Evolutionary conservation across 2,888 invertebrate genomes (phyloP).

Genomic region (Pherbina coryleti): DNA sequence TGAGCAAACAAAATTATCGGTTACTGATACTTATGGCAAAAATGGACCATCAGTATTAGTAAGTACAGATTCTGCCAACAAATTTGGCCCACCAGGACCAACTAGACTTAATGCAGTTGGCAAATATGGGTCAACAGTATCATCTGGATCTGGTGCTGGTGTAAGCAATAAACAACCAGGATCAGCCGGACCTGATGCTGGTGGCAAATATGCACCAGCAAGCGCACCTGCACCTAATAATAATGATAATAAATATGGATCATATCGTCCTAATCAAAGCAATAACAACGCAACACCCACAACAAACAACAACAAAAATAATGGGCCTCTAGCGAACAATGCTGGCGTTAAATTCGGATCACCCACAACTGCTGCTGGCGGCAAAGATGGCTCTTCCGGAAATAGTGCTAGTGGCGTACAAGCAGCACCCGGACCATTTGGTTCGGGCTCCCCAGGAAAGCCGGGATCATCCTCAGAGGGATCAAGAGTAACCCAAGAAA

Average conservation of each 20-base stretch:
- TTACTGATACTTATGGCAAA: background rate
- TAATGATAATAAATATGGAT: background rate
- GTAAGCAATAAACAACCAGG: background rate
- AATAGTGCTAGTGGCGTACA: background rate
- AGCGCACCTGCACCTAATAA: background rate
- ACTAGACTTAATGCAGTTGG: conserved; percentile 14
- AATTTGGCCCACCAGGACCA: conserved; percentile 42
- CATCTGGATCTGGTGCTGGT: conserved; percentile 16
- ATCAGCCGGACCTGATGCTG: conserved; percentile 9
- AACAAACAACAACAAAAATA: background rate
- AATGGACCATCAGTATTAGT: background rate
- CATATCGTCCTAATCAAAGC: background rate
- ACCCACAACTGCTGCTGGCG: background rate
- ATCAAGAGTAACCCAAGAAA: conserved; percentile 38
- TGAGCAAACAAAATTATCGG: background rate
- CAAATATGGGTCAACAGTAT: conserved; percentile 37
- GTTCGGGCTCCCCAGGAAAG: conserved; percentile 61
- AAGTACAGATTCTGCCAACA: background rate
- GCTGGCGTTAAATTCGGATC: background rate
- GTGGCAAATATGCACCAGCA: background rate
- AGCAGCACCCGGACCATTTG: conserved; percentile 21
- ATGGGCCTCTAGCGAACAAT: background rate
- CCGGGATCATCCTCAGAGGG: conserved; percentile 54
- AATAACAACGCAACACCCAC: background rate
- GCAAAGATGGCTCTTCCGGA: background rate